Percentiles rank a stretch among this genome's conserved stretches.
These are phyloP conservation scores for Anoplophora glabripennis DNA, from an alignment of 1,140 invertebrate species.

Conservation along the genomic window DNA sequence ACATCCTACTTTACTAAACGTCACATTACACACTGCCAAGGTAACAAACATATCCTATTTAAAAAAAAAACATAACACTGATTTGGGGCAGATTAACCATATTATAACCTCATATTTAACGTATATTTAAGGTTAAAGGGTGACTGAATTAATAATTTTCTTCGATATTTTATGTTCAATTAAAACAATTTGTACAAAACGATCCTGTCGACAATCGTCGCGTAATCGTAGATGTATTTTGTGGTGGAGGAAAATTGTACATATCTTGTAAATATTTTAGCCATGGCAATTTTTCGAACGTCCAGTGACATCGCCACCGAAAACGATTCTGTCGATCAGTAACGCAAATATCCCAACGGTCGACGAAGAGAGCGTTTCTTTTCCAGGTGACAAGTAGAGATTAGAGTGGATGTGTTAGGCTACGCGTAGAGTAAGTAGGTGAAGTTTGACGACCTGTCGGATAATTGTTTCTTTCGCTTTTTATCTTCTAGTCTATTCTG, in stretches of 20 bases:
- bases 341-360: slow-evolving; percentile 18
- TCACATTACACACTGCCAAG: slow-evolving; percentile 77
- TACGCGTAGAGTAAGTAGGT: too few species aligned
- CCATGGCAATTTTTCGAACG: slow-evolving; percentile 25
- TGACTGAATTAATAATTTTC: too few species aligned
- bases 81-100: too few species aligned
- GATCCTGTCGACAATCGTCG: neutral
- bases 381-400: slow-evolving; percentile 32
- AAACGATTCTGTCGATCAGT: slow-evolving; percentile 25
- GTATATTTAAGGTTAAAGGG: too few species aligned
- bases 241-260: slow-evolving; percentile 13
- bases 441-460: too few species aligned
- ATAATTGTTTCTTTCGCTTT: too few species aligned
- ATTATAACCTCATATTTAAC: too few species aligned
- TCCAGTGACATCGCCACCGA: slow-evolving; percentile 28
- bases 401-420: too few species aligned
- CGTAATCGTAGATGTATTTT: slow-evolving; percentile 1
- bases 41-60: slow-evolving; percentile 51
- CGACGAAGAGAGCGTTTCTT: slow-evolving; percentile 22
- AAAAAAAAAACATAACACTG: too few species aligned
- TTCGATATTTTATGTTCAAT: too few species aligned
- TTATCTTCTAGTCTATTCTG: too few species aligned
- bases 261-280: slow-evolving; percentile 24
- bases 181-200: too few species aligned
- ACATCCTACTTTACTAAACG: slow-evolving; percentile 79